Evolutionary conservation across 2,797 vertebrate species (phyloP).

Genomic region (Acestrorhynchus altus): DNA sequence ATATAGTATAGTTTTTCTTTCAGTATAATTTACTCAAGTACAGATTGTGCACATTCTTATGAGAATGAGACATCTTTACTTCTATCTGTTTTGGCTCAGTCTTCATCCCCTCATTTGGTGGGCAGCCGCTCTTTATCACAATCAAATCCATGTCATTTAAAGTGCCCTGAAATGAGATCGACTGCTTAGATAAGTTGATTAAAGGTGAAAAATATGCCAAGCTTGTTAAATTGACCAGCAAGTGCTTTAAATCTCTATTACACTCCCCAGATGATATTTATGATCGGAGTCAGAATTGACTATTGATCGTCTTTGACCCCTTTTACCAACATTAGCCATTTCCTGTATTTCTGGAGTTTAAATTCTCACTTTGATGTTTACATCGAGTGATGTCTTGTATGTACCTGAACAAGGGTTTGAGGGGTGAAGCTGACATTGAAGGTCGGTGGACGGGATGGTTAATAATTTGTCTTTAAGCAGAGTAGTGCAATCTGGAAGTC

Average conservation of each 20-base stretch:
- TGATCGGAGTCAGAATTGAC: not conserved
- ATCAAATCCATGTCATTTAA: too few species aligned
- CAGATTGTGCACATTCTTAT: too few species aligned
- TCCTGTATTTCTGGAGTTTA: not conserved
- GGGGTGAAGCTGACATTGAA: slow-evolving; percentile 28
- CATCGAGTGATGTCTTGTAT: not conserved
- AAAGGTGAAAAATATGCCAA: slow-evolving; percentile 16
- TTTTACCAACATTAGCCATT: not conserved
- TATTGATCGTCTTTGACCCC: not conserved
- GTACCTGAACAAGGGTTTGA: too few species aligned
- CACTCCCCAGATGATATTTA: slow-evolving; percentile 20
- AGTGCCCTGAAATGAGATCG: too few species aligned
- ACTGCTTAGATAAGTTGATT: too few species aligned
- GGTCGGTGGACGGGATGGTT: slow-evolving; percentile 2
- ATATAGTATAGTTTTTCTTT: too few species aligned
- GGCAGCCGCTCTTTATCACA: too few species aligned
- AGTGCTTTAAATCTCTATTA: slow-evolving; percentile 11
- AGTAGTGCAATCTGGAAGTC: slow-evolving; percentile 69
- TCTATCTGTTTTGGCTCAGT: too few species aligned
- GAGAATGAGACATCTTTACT: too few species aligned
- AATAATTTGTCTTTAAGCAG: slow-evolving; percentile 47
- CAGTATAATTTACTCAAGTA: too few species aligned
- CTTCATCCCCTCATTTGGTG: too few species aligned
- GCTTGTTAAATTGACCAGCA: slow-evolving; percentile 2
- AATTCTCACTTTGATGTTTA: slow-evolving; percentile 20